Evolutionary conservation across 2,113 vertebrate species (phyloP).

Genomic region (Rhinopomastus cyanomelas): DNA sequence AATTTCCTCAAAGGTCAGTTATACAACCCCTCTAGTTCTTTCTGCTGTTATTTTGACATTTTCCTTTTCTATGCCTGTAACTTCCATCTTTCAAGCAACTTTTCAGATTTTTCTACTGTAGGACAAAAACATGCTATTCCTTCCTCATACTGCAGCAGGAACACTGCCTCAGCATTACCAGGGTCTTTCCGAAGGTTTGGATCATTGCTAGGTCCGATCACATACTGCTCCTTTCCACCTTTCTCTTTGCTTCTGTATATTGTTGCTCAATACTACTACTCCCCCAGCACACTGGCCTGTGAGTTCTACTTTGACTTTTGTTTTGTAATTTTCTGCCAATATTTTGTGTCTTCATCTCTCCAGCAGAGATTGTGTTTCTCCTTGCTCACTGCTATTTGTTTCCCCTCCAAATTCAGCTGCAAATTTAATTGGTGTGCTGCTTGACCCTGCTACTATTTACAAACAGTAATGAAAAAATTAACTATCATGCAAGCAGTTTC

Average conservation of each 20-base stretch:
- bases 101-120: neutral
- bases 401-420: constrained; percentile 17
- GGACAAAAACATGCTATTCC: neutral
- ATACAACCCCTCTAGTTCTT: neutral
- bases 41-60: neutral
- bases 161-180: neutral
- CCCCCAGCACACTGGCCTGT: neutral
- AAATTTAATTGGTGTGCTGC: constrained; percentile 55
- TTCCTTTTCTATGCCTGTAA: neutral
- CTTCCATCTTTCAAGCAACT: neutral
- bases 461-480: constrained; percentile 43
- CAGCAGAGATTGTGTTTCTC: constrained; percentile 23
- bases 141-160: neutral
- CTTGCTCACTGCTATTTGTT: constrained; percentile 10
- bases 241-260: neutral
- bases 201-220: neutral
- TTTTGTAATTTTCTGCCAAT: constrained; percentile 39
- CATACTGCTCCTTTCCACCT: neutral
- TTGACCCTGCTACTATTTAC: neutral
- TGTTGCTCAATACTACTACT: constrained; percentile 13
- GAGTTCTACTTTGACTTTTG: constrained; percentile 17
- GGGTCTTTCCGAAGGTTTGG: neutral
- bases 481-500: neutral
- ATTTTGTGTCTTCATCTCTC: constrained; percentile 3
- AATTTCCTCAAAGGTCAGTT: neutral